Evolutionary conservation across 2,797 vertebrate species (phyloP).

Genomic region (Poeciliopsis gracilis): DNA sequence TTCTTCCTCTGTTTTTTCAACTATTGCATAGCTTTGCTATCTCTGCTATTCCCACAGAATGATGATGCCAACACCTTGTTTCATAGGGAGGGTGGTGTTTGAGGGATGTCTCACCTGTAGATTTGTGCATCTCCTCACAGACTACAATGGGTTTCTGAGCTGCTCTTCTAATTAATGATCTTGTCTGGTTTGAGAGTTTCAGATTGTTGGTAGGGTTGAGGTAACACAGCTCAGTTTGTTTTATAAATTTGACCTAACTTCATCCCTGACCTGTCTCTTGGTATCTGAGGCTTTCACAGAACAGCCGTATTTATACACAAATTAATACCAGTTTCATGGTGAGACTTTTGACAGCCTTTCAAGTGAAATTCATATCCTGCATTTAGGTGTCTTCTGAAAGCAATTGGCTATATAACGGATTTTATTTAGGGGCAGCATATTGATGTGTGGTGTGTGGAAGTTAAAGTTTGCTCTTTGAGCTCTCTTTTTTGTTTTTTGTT

Average conservation of each 20-base stretch:
- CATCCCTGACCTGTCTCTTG: not conserved
- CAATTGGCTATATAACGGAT: not conserved
- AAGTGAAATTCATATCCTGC: not conserved
- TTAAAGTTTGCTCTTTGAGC: not conserved
- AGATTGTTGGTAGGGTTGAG: not conserved
- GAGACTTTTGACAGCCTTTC: too few relatives aligned
- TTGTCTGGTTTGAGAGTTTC: not conserved
- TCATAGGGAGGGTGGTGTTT: not conserved
- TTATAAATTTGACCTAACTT: not conserved
- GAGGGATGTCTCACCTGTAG: not conserved
- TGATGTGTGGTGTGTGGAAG: not conserved
- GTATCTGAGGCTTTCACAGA: not conserved
- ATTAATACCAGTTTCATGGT: not conserved
- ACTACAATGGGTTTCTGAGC: not conserved
- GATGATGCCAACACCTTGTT: not conserved
- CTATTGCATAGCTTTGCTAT: not conserved
- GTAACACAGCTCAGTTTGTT: not conserved
- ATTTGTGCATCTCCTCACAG: not conserved
- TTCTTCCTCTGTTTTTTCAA: not conserved
- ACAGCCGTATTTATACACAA: not conserved
- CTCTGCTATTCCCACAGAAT: not conserved
- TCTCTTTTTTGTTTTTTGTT: not conserved
- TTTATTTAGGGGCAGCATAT: not conserved
- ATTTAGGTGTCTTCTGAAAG: not conserved
- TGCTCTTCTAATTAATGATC: not conserved